Conservation (phyloP, 1,140 invertebrate species). For the Cydia splendana region DNA sequence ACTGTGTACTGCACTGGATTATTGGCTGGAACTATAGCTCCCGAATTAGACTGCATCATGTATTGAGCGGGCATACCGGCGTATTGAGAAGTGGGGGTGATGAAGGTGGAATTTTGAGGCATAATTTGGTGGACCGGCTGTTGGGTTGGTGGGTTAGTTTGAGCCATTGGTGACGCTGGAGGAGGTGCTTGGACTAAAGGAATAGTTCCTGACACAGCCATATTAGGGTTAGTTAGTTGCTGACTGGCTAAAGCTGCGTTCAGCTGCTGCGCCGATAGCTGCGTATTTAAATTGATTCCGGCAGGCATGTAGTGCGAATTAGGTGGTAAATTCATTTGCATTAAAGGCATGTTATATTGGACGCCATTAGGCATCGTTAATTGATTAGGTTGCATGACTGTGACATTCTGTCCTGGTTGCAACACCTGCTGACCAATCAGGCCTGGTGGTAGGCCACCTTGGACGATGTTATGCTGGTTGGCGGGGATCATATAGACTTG, state of each 20-base stretch:
- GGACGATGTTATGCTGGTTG: constrained; percentile 65
- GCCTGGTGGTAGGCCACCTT: constrained; percentile 57
- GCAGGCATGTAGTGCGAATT: constrained; percentile 70
- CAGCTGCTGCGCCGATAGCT: constrained; percentile 67
- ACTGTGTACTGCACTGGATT: constrained; percentile 65
- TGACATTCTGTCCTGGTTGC: constrained; percentile 69
- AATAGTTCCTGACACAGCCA: constrained; percentile 63
- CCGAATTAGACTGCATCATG: constrained; percentile 64
- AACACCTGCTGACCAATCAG: constrained; percentile 66
- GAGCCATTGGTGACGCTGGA: constrained; percentile 54
- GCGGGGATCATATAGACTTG: constrained; percentile 76
- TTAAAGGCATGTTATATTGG: constrained; percentile 70
- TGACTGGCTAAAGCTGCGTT: constrained; percentile 68
- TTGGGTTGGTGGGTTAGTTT: constrained; percentile 50
- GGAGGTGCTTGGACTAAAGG: constrained; percentile 68
- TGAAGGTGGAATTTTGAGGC: constrained; percentile 59
- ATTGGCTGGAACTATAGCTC: constrained; percentile 54
- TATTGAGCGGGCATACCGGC: constrained; percentile 63
- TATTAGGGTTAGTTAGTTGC: constrained; percentile 59
- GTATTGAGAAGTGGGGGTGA: constrained; percentile 66
- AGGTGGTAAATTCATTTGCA: constrained; percentile 69
- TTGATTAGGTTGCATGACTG: constrained; percentile 73
- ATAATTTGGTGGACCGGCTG: constrained; percentile 64
- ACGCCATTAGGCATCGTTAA: constrained; percentile 61
- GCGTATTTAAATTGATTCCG: constrained; percentile 68